Evolutionary conservation across 2,113 vertebrate genomes (phyloP).

Genomic region (Petrocephalus microphthalmus): DNA sequence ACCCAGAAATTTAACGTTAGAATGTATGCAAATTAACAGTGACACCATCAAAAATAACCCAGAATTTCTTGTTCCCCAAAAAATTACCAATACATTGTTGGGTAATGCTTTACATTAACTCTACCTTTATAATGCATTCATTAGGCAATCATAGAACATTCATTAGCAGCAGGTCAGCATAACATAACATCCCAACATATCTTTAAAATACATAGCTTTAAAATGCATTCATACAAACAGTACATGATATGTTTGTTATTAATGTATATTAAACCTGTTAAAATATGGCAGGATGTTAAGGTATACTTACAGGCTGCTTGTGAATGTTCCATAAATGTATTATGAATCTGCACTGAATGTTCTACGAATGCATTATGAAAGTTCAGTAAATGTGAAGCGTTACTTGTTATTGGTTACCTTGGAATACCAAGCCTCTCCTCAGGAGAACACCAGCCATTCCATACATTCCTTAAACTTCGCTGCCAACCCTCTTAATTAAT

Average conservation of each 20-base stretch:
- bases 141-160: not conserved
- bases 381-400: not conserved
- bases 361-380: not conserved
- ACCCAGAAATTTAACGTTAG: not conserved
- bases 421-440: not conserved
- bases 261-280: not conserved
- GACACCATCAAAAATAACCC: not conserved
- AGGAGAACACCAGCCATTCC: not conserved
- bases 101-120: not conserved
- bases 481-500: not conserved
- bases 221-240: not conserved
- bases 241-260: not conserved
- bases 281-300: too few species aligned
- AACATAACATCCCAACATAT: not conserved
- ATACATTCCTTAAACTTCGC: not conserved
- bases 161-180: not conserved
- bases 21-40: not conserved
- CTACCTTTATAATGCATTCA: not conserved
- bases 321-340: not conserved
- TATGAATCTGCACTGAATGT: too few species aligned
- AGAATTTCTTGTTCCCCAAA: not conserved
- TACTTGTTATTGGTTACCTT: not conserved
- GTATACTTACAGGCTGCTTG: not conserved
- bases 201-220: not conserved
- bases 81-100: not conserved